Percentiles rank a stretch among this genome's conserved stretches.
Conservation (phyloP, 2,888 invertebrate genomes). For the Thumatha senex region DNA sequence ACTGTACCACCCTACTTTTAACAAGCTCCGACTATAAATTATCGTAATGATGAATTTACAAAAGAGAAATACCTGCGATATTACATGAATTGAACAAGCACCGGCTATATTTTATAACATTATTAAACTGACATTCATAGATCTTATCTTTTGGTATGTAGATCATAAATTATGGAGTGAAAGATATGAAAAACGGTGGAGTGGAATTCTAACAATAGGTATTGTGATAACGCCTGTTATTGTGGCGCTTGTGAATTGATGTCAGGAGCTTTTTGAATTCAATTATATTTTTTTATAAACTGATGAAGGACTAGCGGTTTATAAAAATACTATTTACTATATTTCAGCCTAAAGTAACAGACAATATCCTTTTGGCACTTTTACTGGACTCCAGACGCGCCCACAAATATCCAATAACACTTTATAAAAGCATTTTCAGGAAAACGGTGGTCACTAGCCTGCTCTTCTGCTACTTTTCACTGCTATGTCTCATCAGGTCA, state of each 20-base stretch:
- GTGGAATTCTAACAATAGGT: slow-evolving; percentile 24
- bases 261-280: background rate
- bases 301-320: background rate
- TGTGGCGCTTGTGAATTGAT: background rate
- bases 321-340: no score
- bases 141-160: slow-evolving; percentile 29
- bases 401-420: no score
- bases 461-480: no score
- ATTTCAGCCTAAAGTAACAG: no score
- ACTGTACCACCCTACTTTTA: slow-evolving; percentile 35
- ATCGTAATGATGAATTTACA: slow-evolving; percentile 49
- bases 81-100: slow-evolving; percentile 23
- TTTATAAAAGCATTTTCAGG: no score
- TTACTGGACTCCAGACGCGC: no score
- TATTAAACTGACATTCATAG: slow-evolving; percentile 35
- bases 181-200: slow-evolving; percentile 30
- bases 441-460: no score
- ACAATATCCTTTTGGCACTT: no score
- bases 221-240: slow-evolving; percentile 12
- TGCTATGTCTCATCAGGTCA: no score
- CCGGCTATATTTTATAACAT: slow-evolving; percentile 33
- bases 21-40: slow-evolving; percentile 41
- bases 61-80: slow-evolving; percentile 34
- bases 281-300: background rate
- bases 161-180: slow-evolving; percentile 24